A percentile compares a stretch with the other conserved stretches of the same genome.
phyloP scores from a whole-genome alignment of 2,113 vertebrate genomes.

The cat (Felis catus) region F.catus_Fca126_mat1.0 CM031418.1:51264001-51264500 shows the following conservation, averaged over 20 bases:
- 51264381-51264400: not conserved
- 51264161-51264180: slow-evolving; percentile 57
- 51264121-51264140: not conserved
- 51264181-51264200: not conserved
- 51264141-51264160: slow-evolving; percentile 55
- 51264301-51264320: not conserved
- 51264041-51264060: too few relatives aligned
- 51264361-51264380: not conserved
- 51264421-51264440: not conserved
- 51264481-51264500: not conserved
- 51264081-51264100: too few relatives aligned
- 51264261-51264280: not conserved
- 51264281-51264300: not conserved
- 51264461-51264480: not conserved
- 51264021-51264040: too few relatives aligned
- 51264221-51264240: not conserved
- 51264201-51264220: slow-evolving; percentile 8
- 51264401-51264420: not conserved
- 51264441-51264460: not conserved
- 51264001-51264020: too few relatives aligned
- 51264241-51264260: not conserved
- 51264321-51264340: not conserved
- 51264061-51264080: too few relatives aligned
- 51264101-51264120: not conserved
- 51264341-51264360: not conserved